phyloP scores from a whole-genome alignment of 2,113 vertebrate genomes.

The Charadrius vociferus region DNA sequence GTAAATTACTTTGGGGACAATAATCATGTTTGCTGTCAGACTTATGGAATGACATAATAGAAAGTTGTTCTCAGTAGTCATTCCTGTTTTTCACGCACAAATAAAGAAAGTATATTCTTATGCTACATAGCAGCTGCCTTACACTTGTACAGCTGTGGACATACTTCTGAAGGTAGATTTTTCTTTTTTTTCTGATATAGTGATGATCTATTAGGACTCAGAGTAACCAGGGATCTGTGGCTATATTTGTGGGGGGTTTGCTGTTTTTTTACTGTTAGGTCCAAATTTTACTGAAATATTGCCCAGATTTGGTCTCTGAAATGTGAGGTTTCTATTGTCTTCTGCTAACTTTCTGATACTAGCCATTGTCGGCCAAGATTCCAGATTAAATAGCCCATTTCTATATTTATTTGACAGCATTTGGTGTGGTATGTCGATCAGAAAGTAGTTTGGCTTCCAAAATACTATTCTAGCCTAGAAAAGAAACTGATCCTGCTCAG shows the following conservation, averaged over 20 bases:
- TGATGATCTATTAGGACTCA: neutral
- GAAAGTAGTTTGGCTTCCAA: neutral
- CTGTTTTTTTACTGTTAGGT: neutral
- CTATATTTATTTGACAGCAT: neutral
- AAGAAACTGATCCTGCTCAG: neutral
- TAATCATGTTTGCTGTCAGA: neutral
- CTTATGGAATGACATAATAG: neutral
- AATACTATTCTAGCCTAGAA: neutral
- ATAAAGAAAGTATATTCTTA: neutral
- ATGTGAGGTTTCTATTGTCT: neutral
- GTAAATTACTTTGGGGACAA: neutral
- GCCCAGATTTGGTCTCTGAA: neutral
- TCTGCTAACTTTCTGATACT: neutral
- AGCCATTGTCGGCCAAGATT: neutral
- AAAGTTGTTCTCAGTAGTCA: neutral
- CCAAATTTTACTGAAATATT: neutral
- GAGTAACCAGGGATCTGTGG: neutral
- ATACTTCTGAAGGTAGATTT: neutral
- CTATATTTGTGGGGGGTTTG: neutral
- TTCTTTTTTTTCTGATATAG: neutral
- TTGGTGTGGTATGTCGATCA: neutral
- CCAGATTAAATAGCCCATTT: neutral
- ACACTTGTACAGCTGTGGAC: neutral
- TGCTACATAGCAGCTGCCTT: neutral
- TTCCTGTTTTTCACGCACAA: neutral